phyloP scores from a whole-genome alignment of 2,888 invertebrate species.

The Drosophila algonquin region DNA sequence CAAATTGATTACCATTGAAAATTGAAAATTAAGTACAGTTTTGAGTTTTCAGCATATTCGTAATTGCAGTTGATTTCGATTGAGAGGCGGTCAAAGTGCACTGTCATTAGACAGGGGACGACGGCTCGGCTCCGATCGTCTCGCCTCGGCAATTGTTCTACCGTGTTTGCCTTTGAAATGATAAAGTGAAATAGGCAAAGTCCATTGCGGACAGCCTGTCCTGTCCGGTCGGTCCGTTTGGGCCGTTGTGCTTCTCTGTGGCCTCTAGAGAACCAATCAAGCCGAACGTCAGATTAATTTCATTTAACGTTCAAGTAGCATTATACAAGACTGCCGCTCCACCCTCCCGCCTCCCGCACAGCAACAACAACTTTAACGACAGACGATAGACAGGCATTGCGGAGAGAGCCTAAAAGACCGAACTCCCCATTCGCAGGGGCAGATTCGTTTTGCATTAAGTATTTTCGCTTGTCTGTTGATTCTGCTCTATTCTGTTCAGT shows the following conservation, averaged over 20 bases:
- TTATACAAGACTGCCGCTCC: slow-evolving; percentile 35
- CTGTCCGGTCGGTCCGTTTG: neutral
- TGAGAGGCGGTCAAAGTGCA: slow-evolving; percentile 58
- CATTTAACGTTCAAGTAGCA: slow-evolving; percentile 73
- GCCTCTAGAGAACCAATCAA: slow-evolving; percentile 76
- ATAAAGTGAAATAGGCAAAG: slow-evolving; percentile 73
- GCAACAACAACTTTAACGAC: slow-evolving; percentile 18
- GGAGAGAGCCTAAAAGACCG: neutral
- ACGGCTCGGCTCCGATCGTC: neutral
- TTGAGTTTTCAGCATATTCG: slow-evolving; percentile 71
- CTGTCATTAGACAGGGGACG: slow-evolving; percentile 62
- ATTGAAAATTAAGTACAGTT: slow-evolving; percentile 77
- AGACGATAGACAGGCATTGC: slow-evolving; percentile 20
- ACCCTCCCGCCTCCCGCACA: slow-evolving; percentile 5
- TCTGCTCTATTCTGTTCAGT: slow-evolving; percentile 28
- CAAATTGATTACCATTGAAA: slow-evolving; percentile 76
- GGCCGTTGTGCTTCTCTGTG: slow-evolving; percentile 33
- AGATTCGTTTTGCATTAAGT: slow-evolving; percentile 65
- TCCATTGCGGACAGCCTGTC: slow-evolving; percentile 61
- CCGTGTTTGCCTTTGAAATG: slow-evolving; percentile 49
- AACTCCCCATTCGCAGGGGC: slow-evolving; percentile 34
- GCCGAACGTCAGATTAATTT: slow-evolving; percentile 76
- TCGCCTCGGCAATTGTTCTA: slow-evolving; percentile 19
- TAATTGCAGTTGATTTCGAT: slow-evolving; percentile 72
- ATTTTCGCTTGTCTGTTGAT: slow-evolving; percentile 29